Evolutionary conservation across 1,140 invertebrate genomes (phyloP).

Genomic region (Drosophila seguyi): DNA sequence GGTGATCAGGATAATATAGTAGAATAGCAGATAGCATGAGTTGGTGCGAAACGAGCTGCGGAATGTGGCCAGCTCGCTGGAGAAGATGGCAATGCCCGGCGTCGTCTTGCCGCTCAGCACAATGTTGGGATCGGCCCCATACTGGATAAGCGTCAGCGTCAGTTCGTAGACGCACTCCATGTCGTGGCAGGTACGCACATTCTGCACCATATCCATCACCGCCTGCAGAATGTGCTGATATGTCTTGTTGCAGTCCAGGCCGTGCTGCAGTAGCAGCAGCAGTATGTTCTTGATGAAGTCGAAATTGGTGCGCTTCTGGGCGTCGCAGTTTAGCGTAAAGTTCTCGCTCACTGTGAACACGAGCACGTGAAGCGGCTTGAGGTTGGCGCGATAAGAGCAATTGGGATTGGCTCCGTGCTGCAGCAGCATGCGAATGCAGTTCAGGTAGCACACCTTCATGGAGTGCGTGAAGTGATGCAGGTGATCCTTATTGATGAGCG

Average conservation of each 20-base stretch:
- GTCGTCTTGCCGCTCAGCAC: conserved; percentile 86
- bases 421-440: conserved; percentile 89
- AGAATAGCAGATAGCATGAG: conserved; percentile 88
- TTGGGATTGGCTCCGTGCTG: conserved; percentile 91
- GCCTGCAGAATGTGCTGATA: conserved; percentile 89
- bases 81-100: conserved; percentile 81
- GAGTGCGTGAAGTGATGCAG: conserved; percentile 91
- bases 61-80: conserved; percentile 85
- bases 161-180: conserved; percentile 90
- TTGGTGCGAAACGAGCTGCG: conserved; percentile 88
- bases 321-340: conserved; percentile 88
- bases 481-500: conserved; percentile 91
- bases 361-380: conserved; percentile 90
- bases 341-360: conserved; percentile 91
- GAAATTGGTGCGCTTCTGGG: conserved; percentile 88
- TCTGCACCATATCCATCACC: conserved; percentile 90
- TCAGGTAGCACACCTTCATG: conserved; percentile 91
- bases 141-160: conserved; percentile 89
- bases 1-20: conserved; percentile 89
- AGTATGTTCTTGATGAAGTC: conserved; percentile 89
- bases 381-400: conserved; percentile 89
- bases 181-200: conserved; percentile 88
- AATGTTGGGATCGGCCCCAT: conserved; percentile 89
- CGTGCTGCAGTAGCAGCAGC: conserved; percentile 89
- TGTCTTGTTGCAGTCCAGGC: conserved; percentile 89